A percentile compares a stretch with the other conserved stretches of the same genome.
Evolutionary conservation across 2,888 invertebrate species (phyloP).

Genomic region (Pristionchus mayeri): DNA sequence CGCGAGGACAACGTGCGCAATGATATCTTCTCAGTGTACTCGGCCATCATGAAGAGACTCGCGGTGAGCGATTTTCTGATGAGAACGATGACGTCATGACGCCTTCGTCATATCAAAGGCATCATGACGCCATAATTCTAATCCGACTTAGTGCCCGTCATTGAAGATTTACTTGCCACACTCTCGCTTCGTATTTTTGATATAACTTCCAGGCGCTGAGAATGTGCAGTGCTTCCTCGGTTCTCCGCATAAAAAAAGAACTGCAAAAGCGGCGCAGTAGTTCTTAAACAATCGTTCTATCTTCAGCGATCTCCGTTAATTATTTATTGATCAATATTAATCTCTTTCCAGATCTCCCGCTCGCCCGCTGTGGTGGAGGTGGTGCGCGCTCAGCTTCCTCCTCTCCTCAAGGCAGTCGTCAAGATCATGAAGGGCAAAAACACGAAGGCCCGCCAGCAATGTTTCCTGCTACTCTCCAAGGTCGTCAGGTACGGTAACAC

Average conservation of each 20-base stretch:
- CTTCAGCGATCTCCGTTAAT: too few species aligned
- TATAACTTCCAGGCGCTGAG: too few species aligned
- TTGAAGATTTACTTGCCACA: too few species aligned
- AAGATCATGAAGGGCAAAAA: slow-evolving; percentile 85
- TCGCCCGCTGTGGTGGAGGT: background rate
- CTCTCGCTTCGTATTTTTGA: too few species aligned
- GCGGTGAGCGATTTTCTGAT: slow-evolving; percentile 77
- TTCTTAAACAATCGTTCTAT: too few species aligned
- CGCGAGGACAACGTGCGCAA: slow-evolving; percentile 96
- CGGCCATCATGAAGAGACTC: slow-evolving; percentile 86
- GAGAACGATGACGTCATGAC: too few species aligned
- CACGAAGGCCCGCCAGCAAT: slow-evolving; percentile 91
- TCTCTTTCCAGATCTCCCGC: background rate
- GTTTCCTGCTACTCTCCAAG: slow-evolving; percentile 91
- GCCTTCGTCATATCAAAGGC: too few species aligned
- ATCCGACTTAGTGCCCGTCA: too few species aligned
- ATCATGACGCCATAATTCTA: too few species aligned
- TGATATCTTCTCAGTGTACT: slow-evolving; percentile 94
- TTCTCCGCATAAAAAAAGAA: too few species aligned
- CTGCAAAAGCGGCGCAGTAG: too few species aligned
- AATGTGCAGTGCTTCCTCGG: too few species aligned
- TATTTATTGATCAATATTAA: background rate
- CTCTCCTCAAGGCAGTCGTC: slow-evolving; percentile 82
- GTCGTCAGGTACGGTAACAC: slow-evolving; percentile 82
- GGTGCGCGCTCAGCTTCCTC: slow-evolving; percentile 15